These are phyloP conservation scores for Myotis pilosus DNA, from an alignment of 2,797 vertebrate genomes.

Conservation along the genomic window DNA sequence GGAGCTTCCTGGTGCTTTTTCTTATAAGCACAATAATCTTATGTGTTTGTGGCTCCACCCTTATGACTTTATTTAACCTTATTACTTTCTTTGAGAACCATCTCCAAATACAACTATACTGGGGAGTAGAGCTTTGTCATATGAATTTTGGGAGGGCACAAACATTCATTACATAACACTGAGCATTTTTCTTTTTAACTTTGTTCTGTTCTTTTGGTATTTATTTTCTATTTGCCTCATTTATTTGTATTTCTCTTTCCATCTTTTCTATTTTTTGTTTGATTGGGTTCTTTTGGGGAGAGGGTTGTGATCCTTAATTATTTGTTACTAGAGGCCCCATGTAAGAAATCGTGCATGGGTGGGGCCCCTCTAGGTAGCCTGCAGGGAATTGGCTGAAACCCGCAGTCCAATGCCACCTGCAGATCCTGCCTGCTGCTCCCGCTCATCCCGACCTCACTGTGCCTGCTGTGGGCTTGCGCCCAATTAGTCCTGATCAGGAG, in stretches of 20 bases:
- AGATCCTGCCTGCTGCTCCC: too few species aligned
- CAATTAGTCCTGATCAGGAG: too few species aligned
- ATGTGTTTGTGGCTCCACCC: not conserved
- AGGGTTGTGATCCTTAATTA: not conserved
- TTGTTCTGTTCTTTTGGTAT: not conserved
- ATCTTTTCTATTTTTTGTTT: not conserved
- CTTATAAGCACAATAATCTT: not conserved
- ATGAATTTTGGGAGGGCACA: not conserved
- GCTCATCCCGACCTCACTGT: too few species aligned
- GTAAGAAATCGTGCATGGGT: too few species aligned
- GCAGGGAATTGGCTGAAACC: too few species aligned
- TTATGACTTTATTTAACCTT: not conserved
- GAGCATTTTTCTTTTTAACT: not conserved
- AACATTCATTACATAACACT: not conserved
- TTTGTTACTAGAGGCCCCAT: too few species aligned
- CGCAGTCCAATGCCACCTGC: too few species aligned
- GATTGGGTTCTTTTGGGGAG: too few species aligned
- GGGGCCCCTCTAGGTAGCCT: too few species aligned
- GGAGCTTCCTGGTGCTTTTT: not conserved
- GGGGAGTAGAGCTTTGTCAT: not conserved
- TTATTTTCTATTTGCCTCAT: not conserved
- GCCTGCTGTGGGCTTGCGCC: too few species aligned
- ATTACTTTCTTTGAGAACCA: not conserved
- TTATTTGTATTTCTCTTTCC: not conserved
- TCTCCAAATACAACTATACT: not conserved